Percentiles rank a stretch among this genome's conserved stretches.
These are phyloP conservation scores for Hestina assimilis DNA, from an alignment of 1,140 invertebrate genomes.

Conservation along the genomic window DNA sequence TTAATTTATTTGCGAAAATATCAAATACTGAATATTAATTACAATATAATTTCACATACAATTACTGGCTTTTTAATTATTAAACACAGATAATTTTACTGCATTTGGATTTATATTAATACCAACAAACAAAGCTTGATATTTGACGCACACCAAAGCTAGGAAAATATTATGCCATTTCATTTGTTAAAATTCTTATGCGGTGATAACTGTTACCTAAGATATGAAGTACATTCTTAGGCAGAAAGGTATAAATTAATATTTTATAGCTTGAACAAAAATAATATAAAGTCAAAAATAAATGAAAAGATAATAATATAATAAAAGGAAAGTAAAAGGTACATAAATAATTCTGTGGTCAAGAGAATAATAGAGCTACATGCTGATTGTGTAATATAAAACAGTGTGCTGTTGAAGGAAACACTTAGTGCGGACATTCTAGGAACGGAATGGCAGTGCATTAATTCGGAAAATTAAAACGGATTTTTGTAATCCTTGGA, in stretches of 20 bases:
- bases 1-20: neutral
- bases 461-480: conserved; percentile 42
- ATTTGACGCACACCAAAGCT: neutral
- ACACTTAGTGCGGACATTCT: conserved; percentile 66
- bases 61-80: neutral
- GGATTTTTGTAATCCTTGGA: conserved; percentile 29
- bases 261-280: neutral
- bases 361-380: conserved; percentile 47
- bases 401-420: conserved; percentile 57
- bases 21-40: neutral
- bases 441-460: conserved; percentile 63
- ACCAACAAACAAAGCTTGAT: neutral
- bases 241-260: neutral
- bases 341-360: conserved; percentile 13
- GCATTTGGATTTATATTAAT: neutral
- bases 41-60: neutral
- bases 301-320: conserved; percentile 21
- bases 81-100: neutral
- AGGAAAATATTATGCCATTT: neutral
- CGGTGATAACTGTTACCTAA: neutral
- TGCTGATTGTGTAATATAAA: conserved; percentile 46
- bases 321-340: conserved; percentile 25
- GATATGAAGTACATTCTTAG: neutral
- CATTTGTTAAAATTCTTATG: neutral
- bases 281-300: conserved; percentile 4